These are phyloP conservation scores for Buphagus erythrorhynchus DNA, from an alignment of 2,797 vertebrate genomes.

Conservation along the genomic window DNA sequence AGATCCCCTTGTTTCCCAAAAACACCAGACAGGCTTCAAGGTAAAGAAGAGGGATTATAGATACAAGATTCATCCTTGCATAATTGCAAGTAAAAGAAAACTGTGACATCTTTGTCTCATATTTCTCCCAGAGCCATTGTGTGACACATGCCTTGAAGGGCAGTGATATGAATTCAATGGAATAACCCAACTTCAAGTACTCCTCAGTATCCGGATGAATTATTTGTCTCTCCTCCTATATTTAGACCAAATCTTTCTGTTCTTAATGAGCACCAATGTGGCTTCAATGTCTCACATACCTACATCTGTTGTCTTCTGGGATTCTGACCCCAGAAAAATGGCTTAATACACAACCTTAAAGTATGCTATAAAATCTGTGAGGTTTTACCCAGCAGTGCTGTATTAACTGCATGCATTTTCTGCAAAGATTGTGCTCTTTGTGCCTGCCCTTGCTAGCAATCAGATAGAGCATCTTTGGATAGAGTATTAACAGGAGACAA, in stretches of 20 bases:
- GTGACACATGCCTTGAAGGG: not conserved
- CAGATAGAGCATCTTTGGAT: not conserved
- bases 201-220: not conserved
- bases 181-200: not conserved
- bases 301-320: not conserved
- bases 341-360: not conserved
- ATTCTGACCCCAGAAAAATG: not conserved
- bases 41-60: not conserved
- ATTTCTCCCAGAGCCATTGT: not conserved
- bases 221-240: not conserved
- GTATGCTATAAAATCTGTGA: not conserved
- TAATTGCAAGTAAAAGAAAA: not conserved
- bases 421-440: not conserved
- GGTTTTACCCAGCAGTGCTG: not conserved
- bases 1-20: not conserved
- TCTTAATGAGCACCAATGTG: not conserved
- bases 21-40: not conserved
- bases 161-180: not conserved
- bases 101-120: not conserved
- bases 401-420: not conserved
- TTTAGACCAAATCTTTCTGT: not conserved
- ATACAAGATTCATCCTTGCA: not conserved
- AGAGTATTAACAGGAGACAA: not conserved
- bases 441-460: not conserved
- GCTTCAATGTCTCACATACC: not conserved